Base-by-base conservation (phyloP, 2,113 vertebrate species). In the Forbesichthys agassizii region DNA sequence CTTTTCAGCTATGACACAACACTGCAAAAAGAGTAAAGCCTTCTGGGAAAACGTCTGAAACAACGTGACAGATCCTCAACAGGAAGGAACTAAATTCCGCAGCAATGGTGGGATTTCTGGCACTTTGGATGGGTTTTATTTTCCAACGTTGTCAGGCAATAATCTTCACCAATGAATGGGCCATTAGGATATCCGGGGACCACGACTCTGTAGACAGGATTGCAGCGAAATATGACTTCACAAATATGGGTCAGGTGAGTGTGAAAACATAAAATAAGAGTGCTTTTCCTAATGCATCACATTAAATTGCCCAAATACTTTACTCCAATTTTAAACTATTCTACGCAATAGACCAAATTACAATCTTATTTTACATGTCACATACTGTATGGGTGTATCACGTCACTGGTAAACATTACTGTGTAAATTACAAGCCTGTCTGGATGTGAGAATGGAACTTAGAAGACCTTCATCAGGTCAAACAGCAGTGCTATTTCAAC, bases 161-260 rank as follows among this genome's bases (percentile, higher is more conserved):
- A 14, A 81, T 94, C 56, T 98, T 94, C 88, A 98, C 95, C 73
- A 97, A 98, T 90, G 93, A 96, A 85, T 98, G 97, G 97, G 96
- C 95, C 1, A 86, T 98, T 68, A 92, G 92, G 84, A 94, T 98
- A 74, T 63, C 85, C 20, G 96, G 94, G 53, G 93, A 93, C 61
- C 78, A 81, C 9, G 78, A 90, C 42, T 89, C 92, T 87, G 96
- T 94, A 75, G 80, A 93, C 90, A 82, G 89, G 80, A 94, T 97
- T 71, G 96, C 96, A 56, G 92, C 88, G 78, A 97, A 96, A 88
- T 94, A 96, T 83, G 96, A 95, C 87, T 97, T 96, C 88, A 81
- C 91, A 77, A 97, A 98, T 73, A 89, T 96, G 79, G 96, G 96
- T 82, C 95, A 97, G 96, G 96, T 98, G 92, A 90, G 92, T 84